These are phyloP conservation scores for Cataglyphis hispanica DNA, from an alignment of 1,140 invertebrate species.

Conservation along the genomic window DNA sequence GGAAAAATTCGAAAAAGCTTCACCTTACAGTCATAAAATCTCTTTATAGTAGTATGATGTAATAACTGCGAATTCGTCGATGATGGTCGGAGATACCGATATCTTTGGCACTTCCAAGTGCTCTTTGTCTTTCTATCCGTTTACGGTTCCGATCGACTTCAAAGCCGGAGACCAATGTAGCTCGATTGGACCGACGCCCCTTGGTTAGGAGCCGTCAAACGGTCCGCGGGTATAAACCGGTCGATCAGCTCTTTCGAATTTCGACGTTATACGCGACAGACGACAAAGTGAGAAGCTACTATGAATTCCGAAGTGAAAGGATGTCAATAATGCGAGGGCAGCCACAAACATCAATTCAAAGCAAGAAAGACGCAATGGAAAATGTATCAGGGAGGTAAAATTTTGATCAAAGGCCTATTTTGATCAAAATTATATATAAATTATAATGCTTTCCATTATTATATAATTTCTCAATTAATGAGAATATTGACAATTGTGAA, in stretches of 20 bases:
- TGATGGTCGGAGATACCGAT: conserved; percentile 69
- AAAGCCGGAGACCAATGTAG: conserved; percentile 73
- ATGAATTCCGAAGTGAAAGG: conserved; percentile 29
- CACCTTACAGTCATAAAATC: conserved; percentile 29
- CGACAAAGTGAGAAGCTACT: conserved; percentile 57
- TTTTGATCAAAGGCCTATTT: background rate
- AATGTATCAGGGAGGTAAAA: background rate
- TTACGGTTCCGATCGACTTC: conserved; percentile 74
- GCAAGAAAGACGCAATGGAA: background rate
- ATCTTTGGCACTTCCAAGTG: conserved; percentile 68
- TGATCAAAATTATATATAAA: conserved; percentile 1
- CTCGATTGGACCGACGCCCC: conserved; percentile 76
- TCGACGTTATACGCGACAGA: conserved; percentile 50
- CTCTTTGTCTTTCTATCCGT: conserved; percentile 73
- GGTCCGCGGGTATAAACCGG: conserved; percentile 45
- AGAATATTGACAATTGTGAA: background rate
- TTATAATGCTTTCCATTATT: background rate
- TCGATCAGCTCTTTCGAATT: conserved; percentile 64
- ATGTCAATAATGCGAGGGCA: background rate
- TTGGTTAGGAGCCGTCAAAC: conserved; percentile 76
- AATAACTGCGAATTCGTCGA: conserved; percentile 56
- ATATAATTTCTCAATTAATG: background rate
- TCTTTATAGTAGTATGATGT: conserved; percentile 22
- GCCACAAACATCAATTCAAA: background rate
- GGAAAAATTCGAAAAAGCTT: background rate